These are phyloP conservation scores for Philaenus spumarius DNA, from an alignment of 1,140 invertebrate genomes.

Conservation along the genomic window DNA sequence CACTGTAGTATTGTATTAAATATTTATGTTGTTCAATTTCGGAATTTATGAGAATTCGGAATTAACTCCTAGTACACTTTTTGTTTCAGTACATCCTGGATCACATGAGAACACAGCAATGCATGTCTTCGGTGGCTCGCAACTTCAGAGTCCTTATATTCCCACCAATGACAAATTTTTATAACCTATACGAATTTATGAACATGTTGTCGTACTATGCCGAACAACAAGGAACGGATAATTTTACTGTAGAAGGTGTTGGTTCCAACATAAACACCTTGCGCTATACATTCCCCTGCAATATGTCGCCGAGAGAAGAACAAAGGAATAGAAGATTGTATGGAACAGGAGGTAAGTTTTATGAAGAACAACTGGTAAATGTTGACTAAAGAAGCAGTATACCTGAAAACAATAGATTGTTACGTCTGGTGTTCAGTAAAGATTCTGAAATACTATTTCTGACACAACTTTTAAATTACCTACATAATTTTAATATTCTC, in stretches of 20 bases:
- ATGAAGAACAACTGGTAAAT: no score
- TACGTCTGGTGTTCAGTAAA: no score
- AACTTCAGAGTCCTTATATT: conserved; percentile 62
- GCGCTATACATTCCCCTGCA: conserved; percentile 74
- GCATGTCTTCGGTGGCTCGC: conserved; percentile 59
- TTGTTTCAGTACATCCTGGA: conserved; percentile 58
- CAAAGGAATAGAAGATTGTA: conserved; percentile 51
- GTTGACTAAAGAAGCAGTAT: no score
- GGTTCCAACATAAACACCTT: conserved; percentile 53
- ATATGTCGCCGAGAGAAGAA: conserved; percentile 52
- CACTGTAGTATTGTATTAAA: no score
- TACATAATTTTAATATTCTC: no score
- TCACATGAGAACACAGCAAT: conserved; percentile 64
- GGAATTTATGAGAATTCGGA: no score
- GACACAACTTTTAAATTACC: no score
- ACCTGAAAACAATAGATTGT: no score
- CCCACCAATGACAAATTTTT: conserved; percentile 69
- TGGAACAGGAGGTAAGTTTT: conserved; percentile 65
- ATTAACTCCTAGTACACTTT: no score
- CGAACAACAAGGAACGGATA: conserved; percentile 42
- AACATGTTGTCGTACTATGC: conserved; percentile 68
- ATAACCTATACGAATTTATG: conserved; percentile 80
- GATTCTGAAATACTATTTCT: no score
- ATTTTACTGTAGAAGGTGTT: conserved; percentile 41
- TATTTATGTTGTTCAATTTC: no score